Evolutionary conservation across 2,888 invertebrate species (phyloP).

Genomic region (Ypsolopha sequella): DNA sequence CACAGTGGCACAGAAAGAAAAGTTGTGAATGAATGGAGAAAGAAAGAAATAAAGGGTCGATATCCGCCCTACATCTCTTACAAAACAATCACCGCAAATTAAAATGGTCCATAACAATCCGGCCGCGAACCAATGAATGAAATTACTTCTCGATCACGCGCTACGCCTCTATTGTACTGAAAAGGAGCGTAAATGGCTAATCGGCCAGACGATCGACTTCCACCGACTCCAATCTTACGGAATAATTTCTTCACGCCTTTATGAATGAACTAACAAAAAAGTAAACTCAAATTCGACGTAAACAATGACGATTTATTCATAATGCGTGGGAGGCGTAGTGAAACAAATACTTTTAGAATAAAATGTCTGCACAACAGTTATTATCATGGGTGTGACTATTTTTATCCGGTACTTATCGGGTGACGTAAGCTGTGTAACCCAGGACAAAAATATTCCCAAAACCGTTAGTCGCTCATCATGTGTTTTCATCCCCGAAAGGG

Average conservation of each 20-base stretch:
- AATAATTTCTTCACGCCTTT: conserved; percentile 43
- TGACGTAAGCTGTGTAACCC: too few relatives aligned
- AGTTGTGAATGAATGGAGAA: not conserved
- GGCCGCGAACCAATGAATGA: conserved; percentile 46
- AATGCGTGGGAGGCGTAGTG: conserved; percentile 11
- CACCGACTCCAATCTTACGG: conserved; percentile 17
- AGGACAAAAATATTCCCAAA: too few relatives aligned
- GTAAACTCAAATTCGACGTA: conserved; percentile 21
- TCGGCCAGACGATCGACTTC: conserved; percentile 49
- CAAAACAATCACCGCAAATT: not conserved
- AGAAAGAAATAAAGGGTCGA: not conserved
- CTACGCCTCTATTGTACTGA: conserved; percentile 41
- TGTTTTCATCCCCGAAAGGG: not conserved
- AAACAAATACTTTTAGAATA: conserved; percentile 3
- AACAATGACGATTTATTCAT: conserved; percentile 8
- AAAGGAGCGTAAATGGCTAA: conserved; percentile 52
- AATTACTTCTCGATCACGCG: conserved; percentile 46
- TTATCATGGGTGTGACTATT: too few relatives aligned
- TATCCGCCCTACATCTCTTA: not conserved
- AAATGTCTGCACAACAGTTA: too few relatives aligned
- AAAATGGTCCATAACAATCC: conserved; percentile 24
- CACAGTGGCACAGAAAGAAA: too few relatives aligned
- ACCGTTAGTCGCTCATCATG: not conserved
- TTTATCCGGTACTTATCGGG: too few relatives aligned
- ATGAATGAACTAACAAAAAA: conserved; percentile 54